Conservation (phyloP, 2,113 vertebrate species). For the Colinus virginianus region DNA sequence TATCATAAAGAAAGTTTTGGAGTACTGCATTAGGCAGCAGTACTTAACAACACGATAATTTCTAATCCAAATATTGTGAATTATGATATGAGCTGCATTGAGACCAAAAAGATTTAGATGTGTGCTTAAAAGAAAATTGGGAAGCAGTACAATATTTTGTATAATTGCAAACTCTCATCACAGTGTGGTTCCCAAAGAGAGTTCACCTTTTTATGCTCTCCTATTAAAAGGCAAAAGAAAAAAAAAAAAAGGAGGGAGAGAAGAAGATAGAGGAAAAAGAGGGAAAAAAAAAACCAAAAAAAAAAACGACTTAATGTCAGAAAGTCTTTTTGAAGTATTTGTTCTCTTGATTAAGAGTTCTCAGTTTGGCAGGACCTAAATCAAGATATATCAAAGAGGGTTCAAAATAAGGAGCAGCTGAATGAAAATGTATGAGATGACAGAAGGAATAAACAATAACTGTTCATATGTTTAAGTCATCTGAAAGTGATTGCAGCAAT, state of each 20-base stretch:
- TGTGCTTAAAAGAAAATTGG: neutral
- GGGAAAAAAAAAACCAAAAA: accelerated
- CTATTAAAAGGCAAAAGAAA: neutral
- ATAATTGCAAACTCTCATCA: neutral
- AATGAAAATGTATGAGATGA: slow-evolving; percentile 71
- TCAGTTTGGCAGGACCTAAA: slow-evolving; percentile 74
- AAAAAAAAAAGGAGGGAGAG: neutral
- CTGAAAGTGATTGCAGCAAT: slow-evolving; percentile 70
- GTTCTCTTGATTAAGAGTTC: slow-evolving; percentile 69
- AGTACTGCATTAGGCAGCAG: neutral
- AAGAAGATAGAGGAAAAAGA: neutral
- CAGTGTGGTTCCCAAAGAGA: neutral
- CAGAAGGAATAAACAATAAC: slow-evolving; percentile 71
- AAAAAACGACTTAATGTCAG: slow-evolving; percentile 4
- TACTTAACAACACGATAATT: neutral
- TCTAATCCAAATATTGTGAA: neutral
- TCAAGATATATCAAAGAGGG: slow-evolving; percentile 73
- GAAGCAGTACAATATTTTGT: neutral
- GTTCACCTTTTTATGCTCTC: neutral
- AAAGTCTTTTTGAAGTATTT: slow-evolving; percentile 70
- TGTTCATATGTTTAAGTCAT: slow-evolving; percentile 69
- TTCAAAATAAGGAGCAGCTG: slow-evolving; percentile 74
- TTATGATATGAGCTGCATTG: neutral
- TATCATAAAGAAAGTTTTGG: neutral
- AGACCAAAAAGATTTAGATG: neutral